Conservation (phyloP, 2,888 invertebrate species). For the Dinocampus coccinellae region DNA sequence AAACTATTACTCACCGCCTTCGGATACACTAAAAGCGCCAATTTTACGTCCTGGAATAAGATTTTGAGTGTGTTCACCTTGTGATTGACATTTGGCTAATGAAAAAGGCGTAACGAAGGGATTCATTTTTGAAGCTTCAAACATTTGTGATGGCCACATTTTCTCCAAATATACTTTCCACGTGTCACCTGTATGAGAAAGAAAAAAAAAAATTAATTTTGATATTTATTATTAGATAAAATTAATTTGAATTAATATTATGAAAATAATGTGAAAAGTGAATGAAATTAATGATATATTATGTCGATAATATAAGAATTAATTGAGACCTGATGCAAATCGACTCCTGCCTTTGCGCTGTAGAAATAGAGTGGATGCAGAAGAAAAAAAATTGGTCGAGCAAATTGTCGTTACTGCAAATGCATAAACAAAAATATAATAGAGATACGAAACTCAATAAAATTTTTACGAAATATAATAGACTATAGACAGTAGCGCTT, state of each 20-base stretch:
- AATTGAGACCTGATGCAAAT: slow-evolving; percentile 33
- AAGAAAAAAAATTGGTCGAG: slow-evolving; percentile 42
- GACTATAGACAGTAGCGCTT: not conserved
- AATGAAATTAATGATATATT: slow-evolving; percentile 9
- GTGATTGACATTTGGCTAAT: slow-evolving; percentile 66
- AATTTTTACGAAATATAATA: not conserved
- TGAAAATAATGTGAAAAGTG: not conserved
- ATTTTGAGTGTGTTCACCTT: slow-evolving; percentile 53
- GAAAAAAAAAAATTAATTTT: not conserved
- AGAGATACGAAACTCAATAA: slow-evolving; percentile 31
- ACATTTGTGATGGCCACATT: slow-evolving; percentile 67
- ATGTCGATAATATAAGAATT: slow-evolving; percentile 15
- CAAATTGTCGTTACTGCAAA: slow-evolving; percentile 39
- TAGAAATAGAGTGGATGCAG: slow-evolving; percentile 57
- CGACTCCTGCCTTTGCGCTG: slow-evolving; percentile 54
- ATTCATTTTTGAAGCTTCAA: slow-evolving; percentile 69
- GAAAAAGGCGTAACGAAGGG: slow-evolving; percentile 67
- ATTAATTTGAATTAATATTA: not conserved
- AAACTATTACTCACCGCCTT: slow-evolving; percentile 61
- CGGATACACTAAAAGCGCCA: slow-evolving; percentile 63
- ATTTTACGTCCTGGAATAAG: slow-evolving; percentile 66
- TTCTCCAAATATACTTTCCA: slow-evolving; percentile 47
- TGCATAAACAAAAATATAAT: slow-evolving; percentile 21
- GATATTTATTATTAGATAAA: not conserved
- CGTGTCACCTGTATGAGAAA: slow-evolving; percentile 45